Evolutionary conservation across 1,140 invertebrate species (phyloP).

Genomic region (Helicoverpa armigera): DNA sequence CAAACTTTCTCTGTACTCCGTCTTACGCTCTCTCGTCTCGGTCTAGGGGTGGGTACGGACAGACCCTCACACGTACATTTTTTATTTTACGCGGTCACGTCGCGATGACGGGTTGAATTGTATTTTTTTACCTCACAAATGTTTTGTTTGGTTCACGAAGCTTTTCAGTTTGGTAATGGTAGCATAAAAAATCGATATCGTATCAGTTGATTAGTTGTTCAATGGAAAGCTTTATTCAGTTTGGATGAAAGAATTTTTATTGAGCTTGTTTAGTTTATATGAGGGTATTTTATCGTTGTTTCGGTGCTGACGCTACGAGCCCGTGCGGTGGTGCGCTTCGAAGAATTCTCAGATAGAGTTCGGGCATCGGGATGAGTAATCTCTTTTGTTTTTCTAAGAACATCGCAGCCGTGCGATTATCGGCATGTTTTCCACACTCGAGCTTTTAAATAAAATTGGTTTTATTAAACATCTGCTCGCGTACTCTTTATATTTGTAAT

Average conservation of each 20-base stretch:
- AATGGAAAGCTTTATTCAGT: conserved; percentile 5
- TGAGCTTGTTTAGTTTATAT: conserved; percentile 21
- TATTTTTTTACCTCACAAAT: conserved; percentile 45
- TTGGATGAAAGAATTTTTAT: conserved; percentile 12
- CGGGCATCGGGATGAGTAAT: conserved; percentile 84
- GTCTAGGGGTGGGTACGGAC: conserved; percentile 80
- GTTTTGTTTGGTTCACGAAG: conserved; percentile 10
- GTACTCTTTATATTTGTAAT: conserved; percentile 29
- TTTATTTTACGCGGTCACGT: conserved; percentile 60
- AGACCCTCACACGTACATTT: conserved; percentile 70
- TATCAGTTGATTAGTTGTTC: conserved; percentile 5
- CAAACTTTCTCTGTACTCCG: conserved; percentile 86
- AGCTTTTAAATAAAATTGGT: conserved; percentile 49
- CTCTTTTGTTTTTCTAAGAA: conserved; percentile 85
- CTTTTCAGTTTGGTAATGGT: background rate
- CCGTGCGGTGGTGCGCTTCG: conserved; percentile 70
- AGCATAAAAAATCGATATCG: background rate
- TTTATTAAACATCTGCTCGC: conserved; percentile 44
- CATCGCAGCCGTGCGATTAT: conserved; percentile 74
- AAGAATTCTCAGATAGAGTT: conserved; percentile 84
- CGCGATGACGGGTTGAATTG: conserved; percentile 50
- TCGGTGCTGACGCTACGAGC: conserved; percentile 71
- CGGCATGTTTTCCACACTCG: conserved; percentile 65
- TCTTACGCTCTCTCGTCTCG: conserved; percentile 81
- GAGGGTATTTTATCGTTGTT: conserved; percentile 17